These are phyloP conservation scores for Steinernema carpocapsae DNA, from an alignment of 2,888 invertebrate genomes.

Conservation along the genomic window DNA sequence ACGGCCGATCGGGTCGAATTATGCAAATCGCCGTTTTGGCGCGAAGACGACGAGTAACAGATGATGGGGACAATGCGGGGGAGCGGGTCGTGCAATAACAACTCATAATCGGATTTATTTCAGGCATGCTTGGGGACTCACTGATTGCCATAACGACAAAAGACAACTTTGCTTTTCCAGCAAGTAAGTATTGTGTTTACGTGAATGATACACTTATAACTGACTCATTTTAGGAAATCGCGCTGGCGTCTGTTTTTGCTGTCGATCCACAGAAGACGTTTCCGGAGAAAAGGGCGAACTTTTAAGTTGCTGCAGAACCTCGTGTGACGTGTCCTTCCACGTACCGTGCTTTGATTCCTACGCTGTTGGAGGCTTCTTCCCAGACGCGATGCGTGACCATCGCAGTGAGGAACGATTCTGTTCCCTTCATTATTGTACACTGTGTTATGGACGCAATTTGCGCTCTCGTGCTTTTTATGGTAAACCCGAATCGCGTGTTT, in stretches of 20 bases:
- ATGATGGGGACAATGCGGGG: too few relatives aligned
- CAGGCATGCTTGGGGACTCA: too few relatives aligned
- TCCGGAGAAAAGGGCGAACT: neutral
- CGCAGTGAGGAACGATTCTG: neutral
- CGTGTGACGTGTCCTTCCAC: neutral
- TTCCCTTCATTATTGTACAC: slow-evolving; percentile 4
- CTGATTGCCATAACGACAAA: too few relatives aligned
- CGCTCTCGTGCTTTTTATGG: neutral
- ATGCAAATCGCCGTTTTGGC: too few relatives aligned
- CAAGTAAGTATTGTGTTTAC: too few relatives aligned
- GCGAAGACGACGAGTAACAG: too few relatives aligned
- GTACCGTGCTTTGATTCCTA: neutral
- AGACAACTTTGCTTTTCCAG: too few relatives aligned
- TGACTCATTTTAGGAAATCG: neutral
- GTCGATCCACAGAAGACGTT: neutral
- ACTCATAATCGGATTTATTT: too few relatives aligned
- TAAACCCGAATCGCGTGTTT: neutral
- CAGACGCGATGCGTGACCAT: neutral
- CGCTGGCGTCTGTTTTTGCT: slow-evolving; percentile 2
- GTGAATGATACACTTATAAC: too few relatives aligned
- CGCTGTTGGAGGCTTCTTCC: neutral
- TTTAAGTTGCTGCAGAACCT: neutral
- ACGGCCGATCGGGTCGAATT: too few relatives aligned
- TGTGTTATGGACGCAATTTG: neutral
- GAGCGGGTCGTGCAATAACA: too few relatives aligned